Conservation (phyloP, 2,113 vertebrate genomes). For the Glaucomys volans region DNA sequence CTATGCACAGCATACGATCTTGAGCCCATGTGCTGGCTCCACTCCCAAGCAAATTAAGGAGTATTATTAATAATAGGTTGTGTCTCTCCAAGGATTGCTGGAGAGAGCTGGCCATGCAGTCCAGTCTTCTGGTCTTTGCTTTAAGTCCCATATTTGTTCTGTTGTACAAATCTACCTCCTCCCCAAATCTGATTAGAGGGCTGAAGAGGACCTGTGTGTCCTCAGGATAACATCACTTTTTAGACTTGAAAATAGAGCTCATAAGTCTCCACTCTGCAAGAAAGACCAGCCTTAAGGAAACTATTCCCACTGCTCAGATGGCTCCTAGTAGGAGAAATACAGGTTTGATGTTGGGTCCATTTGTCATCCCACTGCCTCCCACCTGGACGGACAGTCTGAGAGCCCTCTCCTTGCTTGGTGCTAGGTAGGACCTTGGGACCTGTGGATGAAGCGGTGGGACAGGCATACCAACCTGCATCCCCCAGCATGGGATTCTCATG, state of each 20-base stretch:
- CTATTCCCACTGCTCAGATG: background rate
- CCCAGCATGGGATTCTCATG: background rate
- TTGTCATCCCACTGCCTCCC: background rate
- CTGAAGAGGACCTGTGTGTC: background rate
- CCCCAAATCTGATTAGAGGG: background rate
- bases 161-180: background rate
- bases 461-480: background rate
- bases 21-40: background rate
- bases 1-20: background rate
- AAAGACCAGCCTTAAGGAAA: background rate
- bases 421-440: background rate
- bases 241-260: background rate
- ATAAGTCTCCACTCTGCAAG: background rate
- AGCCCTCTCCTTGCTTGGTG: background rate
- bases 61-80: background rate
- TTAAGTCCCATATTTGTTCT: background rate
- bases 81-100: background rate
- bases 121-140: background rate
- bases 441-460: background rate
- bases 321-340: background rate
- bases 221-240: background rate
- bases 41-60: background rate
- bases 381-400: background rate
- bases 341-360: background rate
- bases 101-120: background rate